Evolutionary conservation across 1,140 invertebrate genomes (phyloP).

Genomic region (Cryptotermes secundus): DNA sequence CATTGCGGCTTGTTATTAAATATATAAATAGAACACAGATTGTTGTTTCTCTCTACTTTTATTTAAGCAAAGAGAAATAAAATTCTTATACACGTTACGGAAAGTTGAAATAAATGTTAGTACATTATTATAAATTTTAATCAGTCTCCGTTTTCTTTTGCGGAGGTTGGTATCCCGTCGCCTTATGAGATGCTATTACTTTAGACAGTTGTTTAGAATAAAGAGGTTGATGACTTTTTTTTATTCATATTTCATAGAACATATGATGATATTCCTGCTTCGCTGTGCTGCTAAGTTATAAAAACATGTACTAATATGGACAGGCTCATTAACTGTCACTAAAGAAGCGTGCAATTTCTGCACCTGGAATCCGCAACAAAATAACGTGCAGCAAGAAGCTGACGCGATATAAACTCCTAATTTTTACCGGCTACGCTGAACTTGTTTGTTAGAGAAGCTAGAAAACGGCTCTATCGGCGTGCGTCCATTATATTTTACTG

Average conservation of each 20-base stretch:
- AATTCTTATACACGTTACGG: background rate
- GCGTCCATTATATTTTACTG: background rate
- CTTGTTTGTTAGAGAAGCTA: background rate
- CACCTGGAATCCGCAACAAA: background rate
- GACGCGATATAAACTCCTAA: background rate
- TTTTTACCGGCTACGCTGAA: background rate
- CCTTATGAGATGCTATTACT: background rate
- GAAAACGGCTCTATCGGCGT: background rate
- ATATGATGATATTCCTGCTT: background rate
- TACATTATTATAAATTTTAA: slow-evolving; percentile 6
- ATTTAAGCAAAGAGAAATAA: background rate
- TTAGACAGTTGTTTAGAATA: background rate
- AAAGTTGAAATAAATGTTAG: background rate
- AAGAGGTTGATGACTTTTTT: background rate
- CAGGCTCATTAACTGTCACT: background rate
- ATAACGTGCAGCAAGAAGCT: background rate
- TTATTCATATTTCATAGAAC: background rate
- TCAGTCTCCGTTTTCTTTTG: slow-evolving; percentile 1
- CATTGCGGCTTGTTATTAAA: background rate
- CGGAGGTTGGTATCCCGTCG: background rate
- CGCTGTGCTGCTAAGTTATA: background rate
- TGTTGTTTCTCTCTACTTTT: background rate
- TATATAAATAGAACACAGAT: background rate
- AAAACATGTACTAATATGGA: background rate
- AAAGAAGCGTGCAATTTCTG: slow-evolving; percentile 12